These are phyloP conservation scores for Coleophora flavipennella DNA, from an alignment of 2,888 invertebrate species.

Conservation along the genomic window DNA sequence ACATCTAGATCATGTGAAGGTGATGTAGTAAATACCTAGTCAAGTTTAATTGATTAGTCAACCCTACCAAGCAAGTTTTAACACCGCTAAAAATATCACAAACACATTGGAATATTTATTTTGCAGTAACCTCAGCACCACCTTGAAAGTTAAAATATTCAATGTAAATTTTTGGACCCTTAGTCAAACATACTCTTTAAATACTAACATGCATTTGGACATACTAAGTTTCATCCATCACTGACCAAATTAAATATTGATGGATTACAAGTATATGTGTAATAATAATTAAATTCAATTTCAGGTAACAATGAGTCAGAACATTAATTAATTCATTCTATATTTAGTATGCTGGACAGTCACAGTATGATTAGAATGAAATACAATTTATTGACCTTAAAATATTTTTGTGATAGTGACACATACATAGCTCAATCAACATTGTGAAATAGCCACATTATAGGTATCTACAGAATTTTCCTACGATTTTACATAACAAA, in stretches of 20 bases:
- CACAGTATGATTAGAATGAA: not conserved
- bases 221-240: constrained; percentile 13
- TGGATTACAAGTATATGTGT: constrained; percentile 4
- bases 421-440: too few relatives aligned
- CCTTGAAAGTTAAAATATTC: constrained; percentile 8
- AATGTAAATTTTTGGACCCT: constrained; percentile 2
- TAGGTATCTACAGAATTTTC: too few relatives aligned
- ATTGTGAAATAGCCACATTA: too few relatives aligned
- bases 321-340: not conserved
- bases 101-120: too few relatives aligned
- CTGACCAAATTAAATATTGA: constrained; percentile 10
- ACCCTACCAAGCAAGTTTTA: too few relatives aligned
- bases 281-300: constrained; percentile 1
- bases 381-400: not conserved
- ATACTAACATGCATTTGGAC: constrained; percentile 13
- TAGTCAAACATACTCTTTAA: constrained; percentile 4
- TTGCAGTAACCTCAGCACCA: not conserved
- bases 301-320: constrained; percentile 3
- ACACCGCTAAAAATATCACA: too few relatives aligned
- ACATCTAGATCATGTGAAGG: too few relatives aligned
- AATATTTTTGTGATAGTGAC: not conserved
- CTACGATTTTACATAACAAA: too few relatives aligned
- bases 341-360: constrained; percentile 1
- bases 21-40: too few relatives aligned
- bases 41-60: too few relatives aligned